Conservation (phyloP, 2,888 invertebrate genomes). For the Brachycybe producta region DNA sequence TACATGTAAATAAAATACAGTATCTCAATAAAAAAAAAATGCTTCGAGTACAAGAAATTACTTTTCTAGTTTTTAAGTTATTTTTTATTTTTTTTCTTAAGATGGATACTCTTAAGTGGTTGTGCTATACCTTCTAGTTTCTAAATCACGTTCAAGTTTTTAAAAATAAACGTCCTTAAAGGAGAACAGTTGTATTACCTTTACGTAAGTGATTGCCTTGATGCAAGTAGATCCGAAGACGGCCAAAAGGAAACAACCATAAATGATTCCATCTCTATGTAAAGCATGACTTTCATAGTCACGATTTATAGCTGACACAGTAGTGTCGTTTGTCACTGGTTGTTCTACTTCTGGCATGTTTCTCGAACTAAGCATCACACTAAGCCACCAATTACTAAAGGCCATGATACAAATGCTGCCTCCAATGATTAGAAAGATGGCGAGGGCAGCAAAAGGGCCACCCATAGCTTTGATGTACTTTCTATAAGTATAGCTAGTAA, state of each 20-base stretch:
- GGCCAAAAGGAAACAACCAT: not conserved
- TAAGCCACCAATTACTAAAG: constrained; percentile 48
- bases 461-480: constrained; percentile 43
- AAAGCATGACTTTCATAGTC: not conserved
- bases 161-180: too few species aligned
- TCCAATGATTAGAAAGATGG: constrained; percentile 37
- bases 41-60: too few species aligned
- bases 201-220: not conserved
- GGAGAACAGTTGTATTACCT: too few species aligned
- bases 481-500: constrained; percentile 36
- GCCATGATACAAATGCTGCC: constrained; percentile 41
- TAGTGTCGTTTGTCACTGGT: constrained; percentile 18
- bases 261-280: not conserved
- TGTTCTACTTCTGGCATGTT: constrained; percentile 31
- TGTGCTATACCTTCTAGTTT: too few species aligned
- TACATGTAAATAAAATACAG: too few species aligned
- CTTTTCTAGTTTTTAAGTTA: too few species aligned
- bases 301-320: constrained; percentile 13
- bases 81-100: too few species aligned
- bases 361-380: constrained; percentile 39
- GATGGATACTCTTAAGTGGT: too few species aligned
- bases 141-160: too few species aligned
- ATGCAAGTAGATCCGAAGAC: not conserved
- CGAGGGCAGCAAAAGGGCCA: constrained; percentile 34
- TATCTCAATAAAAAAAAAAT: too few species aligned